A percentile compares a stretch with the other conserved stretches of the same genome.
These are phyloP conservation scores for Emesis russula DNA, from an alignment of 2,888 invertebrate species.

Conservation along the genomic window DNA sequence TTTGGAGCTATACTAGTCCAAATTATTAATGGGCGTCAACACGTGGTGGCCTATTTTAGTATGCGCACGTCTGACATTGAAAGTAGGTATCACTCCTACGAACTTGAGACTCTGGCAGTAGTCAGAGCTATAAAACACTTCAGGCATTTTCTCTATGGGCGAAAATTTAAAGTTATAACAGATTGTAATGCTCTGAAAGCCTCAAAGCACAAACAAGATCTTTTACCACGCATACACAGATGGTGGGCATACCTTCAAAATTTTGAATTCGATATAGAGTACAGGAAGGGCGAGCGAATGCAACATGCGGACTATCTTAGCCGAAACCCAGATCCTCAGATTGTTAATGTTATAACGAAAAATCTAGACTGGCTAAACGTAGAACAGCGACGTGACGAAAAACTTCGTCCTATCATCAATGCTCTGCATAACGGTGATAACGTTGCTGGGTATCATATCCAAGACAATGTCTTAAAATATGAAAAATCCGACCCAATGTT, in stretches of 20 bases:
- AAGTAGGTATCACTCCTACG: no score
- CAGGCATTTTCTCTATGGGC: constrained; percentile 75
- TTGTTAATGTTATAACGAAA: constrained; percentile 73
- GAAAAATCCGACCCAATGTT: background rate
- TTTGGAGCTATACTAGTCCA: constrained; percentile 68
- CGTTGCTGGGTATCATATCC: constrained; percentile 3
- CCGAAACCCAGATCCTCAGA: constrained; percentile 65
- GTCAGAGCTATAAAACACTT: constrained; percentile 86
- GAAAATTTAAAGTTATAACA: constrained; percentile 72
- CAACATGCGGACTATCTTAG: constrained; percentile 87
- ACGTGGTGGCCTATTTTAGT: constrained; percentile 37
- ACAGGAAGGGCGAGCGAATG: constrained; percentile 27
- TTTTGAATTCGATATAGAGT: no score
- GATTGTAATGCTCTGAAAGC: constrained; percentile 88
- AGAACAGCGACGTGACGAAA: no score
- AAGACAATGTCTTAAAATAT: constrained; percentile 51
- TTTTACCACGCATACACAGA: constrained; percentile 35
- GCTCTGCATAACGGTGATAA: no score
- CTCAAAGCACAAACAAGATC: constrained; percentile 84
- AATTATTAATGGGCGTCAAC: constrained; percentile 12
- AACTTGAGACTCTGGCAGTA: constrained; percentile 55
- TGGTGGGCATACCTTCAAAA: no score
- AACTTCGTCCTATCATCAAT: no score
- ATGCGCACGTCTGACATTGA: constrained; percentile 46
- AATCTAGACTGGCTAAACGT: constrained; percentile 79